Base-by-base conservation (phyloP, 2,113 vertebrate species). In the Chelonoidis abingdonii region DNA sequence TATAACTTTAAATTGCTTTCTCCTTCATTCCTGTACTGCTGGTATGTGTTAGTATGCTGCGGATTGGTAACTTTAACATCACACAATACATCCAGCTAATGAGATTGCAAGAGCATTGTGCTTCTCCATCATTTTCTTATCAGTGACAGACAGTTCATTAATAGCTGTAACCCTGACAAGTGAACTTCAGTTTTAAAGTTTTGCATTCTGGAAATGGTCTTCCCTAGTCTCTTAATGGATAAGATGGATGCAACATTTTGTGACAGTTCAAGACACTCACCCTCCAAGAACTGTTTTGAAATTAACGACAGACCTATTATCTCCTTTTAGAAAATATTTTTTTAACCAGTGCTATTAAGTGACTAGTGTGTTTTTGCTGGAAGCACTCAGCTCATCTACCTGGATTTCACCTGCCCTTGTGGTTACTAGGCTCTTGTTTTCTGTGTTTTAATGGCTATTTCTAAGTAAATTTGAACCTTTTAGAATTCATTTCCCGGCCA, bases 111-210 rank as follows among this genome's bases (percentile, higher is more conserved):
- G 96, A 98, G 81, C 92, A 93, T 65, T 94, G 95, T 81, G 78
- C 87, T 98, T 82, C 93, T 98, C 96, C 97, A 98, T 98, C 98
- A 98, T 98, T 97, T 97, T 92, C 96, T 98, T 98, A 98, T 98
- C 98, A 84, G 96, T 97, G 98, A 98, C 98, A 98, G 97, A 95
- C 97, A 97, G 97, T 98, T 98, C 93, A 97, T 98, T 98, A 98
- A 96, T 97, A 96, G 81, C 96, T 93, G 86, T 91, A 98, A 97
- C 94, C 92, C 94, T 88, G 91, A 95, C 90, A 98, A 98, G 88
- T 88, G 96, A 97, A 98, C 97, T 98, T 92, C 93, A 94, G 95
- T 93, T 96, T 97, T 94, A 93, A 97, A 97, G 79, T 97, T 98
- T 82, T 97, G 93, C 94, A 96, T 98, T 98, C 97, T 95, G 93